Evolutionary conservation across 2,888 invertebrate species (phyloP).

Genomic region (Idaea dimidiata): DNA sequence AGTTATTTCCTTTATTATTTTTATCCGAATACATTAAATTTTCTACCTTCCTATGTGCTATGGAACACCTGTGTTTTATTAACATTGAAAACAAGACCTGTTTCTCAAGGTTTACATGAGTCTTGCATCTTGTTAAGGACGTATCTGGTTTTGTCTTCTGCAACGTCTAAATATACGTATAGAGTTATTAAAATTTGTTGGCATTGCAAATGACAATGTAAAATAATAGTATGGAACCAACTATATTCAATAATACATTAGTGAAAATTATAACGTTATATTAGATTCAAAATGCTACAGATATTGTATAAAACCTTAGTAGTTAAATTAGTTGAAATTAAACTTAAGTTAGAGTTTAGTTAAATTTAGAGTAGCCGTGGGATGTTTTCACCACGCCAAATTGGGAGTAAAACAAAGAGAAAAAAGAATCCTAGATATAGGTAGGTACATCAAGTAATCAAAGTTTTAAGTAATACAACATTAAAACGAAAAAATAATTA

Average conservation of each 20-base stretch:
- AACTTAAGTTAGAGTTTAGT: no score
- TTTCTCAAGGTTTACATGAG: conserved; percentile 27
- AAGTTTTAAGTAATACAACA: neutral
- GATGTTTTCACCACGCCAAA: no score
- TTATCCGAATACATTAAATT: neutral
- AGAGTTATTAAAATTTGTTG: neutral
- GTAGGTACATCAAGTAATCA: no score
- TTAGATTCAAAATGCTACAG: no score
- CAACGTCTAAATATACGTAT: neutral
- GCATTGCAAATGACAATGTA: neutral
- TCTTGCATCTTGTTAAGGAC: conserved; percentile 18
- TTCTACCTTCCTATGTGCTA: conserved; percentile 6
- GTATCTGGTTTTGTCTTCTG: neutral
- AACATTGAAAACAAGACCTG: conserved; percentile 29
- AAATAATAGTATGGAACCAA: no score
- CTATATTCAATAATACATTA: no score
- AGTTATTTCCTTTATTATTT: neutral
- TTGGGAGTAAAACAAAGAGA: no score
- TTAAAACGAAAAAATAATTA: neutral
- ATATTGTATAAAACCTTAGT: no score
- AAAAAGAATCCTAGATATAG: no score
- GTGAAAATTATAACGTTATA: no score
- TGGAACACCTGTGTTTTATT: conserved; percentile 24
- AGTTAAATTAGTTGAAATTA: no score
- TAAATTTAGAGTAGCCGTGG: no score